A percentile compares a stretch with the other conserved stretches of the same genome.
These are phyloP conservation scores for Lithobates sylvaticus DNA, from an alignment of 2,797 vertebrate species.

Conservation along the genomic window DNA sequence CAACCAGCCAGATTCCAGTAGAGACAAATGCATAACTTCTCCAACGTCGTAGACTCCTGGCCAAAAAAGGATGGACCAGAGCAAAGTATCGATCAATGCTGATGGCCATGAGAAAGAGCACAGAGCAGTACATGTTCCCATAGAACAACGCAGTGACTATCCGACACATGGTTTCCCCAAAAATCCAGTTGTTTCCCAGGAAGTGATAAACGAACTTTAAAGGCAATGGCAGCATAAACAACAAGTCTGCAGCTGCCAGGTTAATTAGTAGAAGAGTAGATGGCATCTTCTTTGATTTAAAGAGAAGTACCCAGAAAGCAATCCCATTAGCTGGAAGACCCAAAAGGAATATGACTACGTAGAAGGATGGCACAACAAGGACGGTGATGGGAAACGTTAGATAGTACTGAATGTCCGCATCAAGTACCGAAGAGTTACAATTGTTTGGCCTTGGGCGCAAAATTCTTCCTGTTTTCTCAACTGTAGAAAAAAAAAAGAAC, in stretches of 20 bases:
- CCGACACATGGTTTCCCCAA: conserved; percentile 68
- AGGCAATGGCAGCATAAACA: conserved; percentile 68
- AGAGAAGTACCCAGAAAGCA: conserved; percentile 67
- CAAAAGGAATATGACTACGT: conserved; percentile 73
- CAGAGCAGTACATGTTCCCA: conserved; percentile 69
- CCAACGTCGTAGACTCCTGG: conserved; percentile 29
- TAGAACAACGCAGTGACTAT: conserved; percentile 66
- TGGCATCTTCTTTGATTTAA: conserved; percentile 66
- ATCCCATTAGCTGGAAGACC: conserved; percentile 69
- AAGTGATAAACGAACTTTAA: conserved; percentile 71
- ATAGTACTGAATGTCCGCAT: not conserved
- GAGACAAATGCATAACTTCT: conserved; percentile 9
- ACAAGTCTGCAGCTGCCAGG: conserved; percentile 62
- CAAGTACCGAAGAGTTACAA: conserved; percentile 30
- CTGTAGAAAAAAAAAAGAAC: not conserved
- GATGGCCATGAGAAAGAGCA: conserved; percentile 69
- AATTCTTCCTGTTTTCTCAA: not conserved
- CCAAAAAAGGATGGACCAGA: conserved; percentile 63
- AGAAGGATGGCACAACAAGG: conserved; percentile 75
- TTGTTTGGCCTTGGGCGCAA: fast-evolving
- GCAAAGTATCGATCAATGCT: conserved; percentile 68
- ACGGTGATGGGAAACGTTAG: conserved; percentile 61
- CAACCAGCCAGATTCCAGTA: conserved; percentile 65
- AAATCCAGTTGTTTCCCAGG: conserved; percentile 69
- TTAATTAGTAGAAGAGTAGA: conserved; percentile 67